Evolutionary conservation across 1,140 invertebrate species (phyloP).

Genomic region (Drosophila nikananu): DNA sequence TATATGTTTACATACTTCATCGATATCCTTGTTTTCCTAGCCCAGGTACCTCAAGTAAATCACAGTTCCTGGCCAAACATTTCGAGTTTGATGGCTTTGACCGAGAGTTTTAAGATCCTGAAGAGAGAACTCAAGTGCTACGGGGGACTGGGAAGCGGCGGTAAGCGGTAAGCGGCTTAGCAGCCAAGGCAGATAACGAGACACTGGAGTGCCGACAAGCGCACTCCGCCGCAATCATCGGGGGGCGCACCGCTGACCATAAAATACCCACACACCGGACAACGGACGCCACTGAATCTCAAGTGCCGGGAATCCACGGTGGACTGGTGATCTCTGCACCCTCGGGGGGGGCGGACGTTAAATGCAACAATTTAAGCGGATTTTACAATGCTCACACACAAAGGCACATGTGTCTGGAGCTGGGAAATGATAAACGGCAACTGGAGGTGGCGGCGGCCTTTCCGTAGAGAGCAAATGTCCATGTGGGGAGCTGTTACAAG

Average conservation of each 20-base stretch:
- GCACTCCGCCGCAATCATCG: constrained; percentile 32
- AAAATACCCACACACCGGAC: constrained; percentile 34
- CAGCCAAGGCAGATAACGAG: constrained; percentile 31
- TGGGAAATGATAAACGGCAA: background rate
- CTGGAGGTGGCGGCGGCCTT: background rate
- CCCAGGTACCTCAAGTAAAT: background rate
- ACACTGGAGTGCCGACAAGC: constrained; percentile 26
- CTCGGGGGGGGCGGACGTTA: constrained; percentile 27
- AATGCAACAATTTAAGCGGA: constrained; percentile 63
- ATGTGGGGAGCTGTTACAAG: constrained; percentile 27
- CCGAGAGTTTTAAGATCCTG: constrained; percentile 5
- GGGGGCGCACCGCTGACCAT: constrained; percentile 30
- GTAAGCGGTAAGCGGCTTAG: constrained; percentile 38
- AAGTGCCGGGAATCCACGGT: constrained; percentile 26
- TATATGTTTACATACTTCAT: background rate
- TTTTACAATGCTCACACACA: constrained; percentile 42
- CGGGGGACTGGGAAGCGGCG: background rate
- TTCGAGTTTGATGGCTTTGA: constrained; percentile 1
- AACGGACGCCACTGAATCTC: constrained; percentile 1
- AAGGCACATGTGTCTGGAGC: constrained; percentile 7
- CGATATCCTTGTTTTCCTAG: background rate
- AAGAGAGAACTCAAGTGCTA: background rate
- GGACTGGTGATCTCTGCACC: constrained; percentile 5
- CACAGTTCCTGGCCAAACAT: background rate
- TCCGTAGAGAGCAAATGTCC: constrained; percentile 18